Percentiles rank a stretch among this genome's conserved stretches.
These are phyloP conservation scores for Sus scrofa DNA, from an alignment of 2,113 vertebrate species.

Conservation along the genomic window DNA sequence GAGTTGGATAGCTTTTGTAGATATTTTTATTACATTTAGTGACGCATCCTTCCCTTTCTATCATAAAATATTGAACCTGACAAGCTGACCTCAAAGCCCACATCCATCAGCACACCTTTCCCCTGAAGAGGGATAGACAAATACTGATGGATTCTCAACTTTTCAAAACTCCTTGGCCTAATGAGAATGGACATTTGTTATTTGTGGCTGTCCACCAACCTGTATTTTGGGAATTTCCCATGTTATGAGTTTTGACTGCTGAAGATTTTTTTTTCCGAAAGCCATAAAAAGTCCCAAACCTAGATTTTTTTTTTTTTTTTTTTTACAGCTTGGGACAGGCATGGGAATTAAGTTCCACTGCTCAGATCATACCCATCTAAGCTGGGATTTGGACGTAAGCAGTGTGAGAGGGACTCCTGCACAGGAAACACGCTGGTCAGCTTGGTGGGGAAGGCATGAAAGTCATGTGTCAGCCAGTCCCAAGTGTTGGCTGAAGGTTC, in stretches of 20 bases:
- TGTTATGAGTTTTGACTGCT: slow-evolving; percentile 5
- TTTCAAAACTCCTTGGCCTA: background rate
- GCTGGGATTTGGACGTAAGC: background rate
- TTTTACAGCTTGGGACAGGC: background rate
- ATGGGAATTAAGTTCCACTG: background rate
- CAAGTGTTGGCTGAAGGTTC: fast-evolving
- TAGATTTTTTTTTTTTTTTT: background rate
- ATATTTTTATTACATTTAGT: slow-evolving; percentile 58
- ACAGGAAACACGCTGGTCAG: background rate
- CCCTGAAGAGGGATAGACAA: background rate
- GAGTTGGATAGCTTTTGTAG: background rate
- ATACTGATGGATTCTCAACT: background rate
- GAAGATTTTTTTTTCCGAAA: no score
- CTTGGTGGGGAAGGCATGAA: fast-evolving
- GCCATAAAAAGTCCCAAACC: background rate
- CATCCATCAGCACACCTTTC: background rate
- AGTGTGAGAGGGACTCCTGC: background rate
- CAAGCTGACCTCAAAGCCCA: slow-evolving; percentile 3
- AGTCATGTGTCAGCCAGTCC: background rate
- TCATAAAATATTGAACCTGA: slow-evolving; percentile 16
- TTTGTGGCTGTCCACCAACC: background rate
- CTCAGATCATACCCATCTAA: background rate
- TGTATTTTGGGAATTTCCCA: background rate
- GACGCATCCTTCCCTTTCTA: slow-evolving; percentile 41
- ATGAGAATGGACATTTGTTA: background rate